Base-by-base conservation (phyloP, 2,888 invertebrate species). In the Synanthedon myopaeformis region DNA sequence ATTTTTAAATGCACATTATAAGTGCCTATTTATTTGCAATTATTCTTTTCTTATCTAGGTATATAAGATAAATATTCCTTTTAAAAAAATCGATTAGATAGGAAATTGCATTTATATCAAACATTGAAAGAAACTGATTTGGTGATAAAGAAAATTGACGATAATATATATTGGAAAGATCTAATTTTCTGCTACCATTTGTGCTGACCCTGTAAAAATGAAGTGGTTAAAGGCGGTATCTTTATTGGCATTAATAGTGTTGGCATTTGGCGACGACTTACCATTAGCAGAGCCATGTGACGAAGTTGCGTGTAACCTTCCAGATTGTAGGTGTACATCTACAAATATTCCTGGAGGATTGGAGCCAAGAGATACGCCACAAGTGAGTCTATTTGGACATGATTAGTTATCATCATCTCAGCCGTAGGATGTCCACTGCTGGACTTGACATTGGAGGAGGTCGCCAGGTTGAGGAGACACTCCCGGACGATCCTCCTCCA, bases 281-380 rank as follows among this genome's bases (percentile, higher is more conserved):
- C 49, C 51, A 0, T 50, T 67, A 28, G 67, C 67, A 1, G 56
- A 62, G 42, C 23, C 55, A 13, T 76, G 76, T 54, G 52, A 64
- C 56, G 42, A 59, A 3, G 57, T 56, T n/a, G 57, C 58, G 3
- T 89, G 88, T 58, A 60, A 66, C 51, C 63, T 79, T 19, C 88
- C 88, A 1, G 58, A 72, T 52, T 89, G 89, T 61, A 70, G 78
- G 51, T 89, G 89, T 61, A 74, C 82, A 3, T 65, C 69, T 4
- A 69, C 70, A 0, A 62, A 66, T 4, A 78, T 82, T 54, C 89
- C 89, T 14, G 82, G 73, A 52, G 67, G 64, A 3, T 63, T 89
- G 41, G 53, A 59, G 11, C 55, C 66, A 1, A 59, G 64, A 10
- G 63, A 82, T 52, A 81, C 79, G 19, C 89, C 89, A n/a, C 88